A percentile compares a stretch with the other conserved stretches of the same genome.
These are phyloP conservation scores for Nomada ferruginata DNA, from an alignment of 2,888 invertebrate species.

Conservation along the genomic window DNA sequence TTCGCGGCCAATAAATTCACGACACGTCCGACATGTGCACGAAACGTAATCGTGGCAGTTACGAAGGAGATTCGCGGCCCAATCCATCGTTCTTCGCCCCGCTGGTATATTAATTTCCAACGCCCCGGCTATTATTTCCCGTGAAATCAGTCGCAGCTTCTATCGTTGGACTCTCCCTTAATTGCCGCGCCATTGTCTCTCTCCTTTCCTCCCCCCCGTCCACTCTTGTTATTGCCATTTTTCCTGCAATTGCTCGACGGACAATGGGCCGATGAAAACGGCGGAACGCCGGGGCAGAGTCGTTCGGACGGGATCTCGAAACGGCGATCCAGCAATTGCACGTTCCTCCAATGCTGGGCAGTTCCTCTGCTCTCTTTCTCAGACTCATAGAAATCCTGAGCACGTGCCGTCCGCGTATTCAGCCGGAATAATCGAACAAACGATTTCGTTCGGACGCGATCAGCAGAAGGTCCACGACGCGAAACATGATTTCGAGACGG, in stretches of 20 bases:
- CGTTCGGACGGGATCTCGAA: conserved; percentile 59
- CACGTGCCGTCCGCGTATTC: conserved; percentile 73
- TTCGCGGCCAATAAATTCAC: background rate
- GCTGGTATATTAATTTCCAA: conserved; percentile 23
- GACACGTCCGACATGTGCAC: background rate
- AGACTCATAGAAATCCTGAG: conserved; percentile 65
- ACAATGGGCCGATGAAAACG: conserved; percentile 40
- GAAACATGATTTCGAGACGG: conserved; percentile 69
- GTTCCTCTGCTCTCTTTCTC: background rate
- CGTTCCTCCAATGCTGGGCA: conserved; percentile 10
- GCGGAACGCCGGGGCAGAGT: conserved; percentile 10
- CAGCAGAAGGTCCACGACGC: conserved; percentile 60
- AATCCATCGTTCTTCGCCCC: background rate
- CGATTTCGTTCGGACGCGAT: conserved; percentile 68
- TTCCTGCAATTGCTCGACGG: conserved; percentile 42
- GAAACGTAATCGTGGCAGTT: conserved; percentile 22
- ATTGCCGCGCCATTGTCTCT: conserved; percentile 42
- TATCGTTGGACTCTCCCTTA: conserved; percentile 11
- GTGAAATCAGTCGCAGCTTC: conserved; percentile 17
- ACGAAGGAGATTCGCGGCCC: conserved; percentile 1
- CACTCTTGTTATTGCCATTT: conserved; percentile 42
- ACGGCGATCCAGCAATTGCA: conserved; percentile 45
- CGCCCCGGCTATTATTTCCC: conserved; percentile 25
- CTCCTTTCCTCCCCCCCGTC: background rate
- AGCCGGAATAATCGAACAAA: conserved; percentile 75